These are phyloP conservation scores for Hyppa rectilinea DNA, from an alignment of 2,888 invertebrate species.

Conservation along the genomic window DNA sequence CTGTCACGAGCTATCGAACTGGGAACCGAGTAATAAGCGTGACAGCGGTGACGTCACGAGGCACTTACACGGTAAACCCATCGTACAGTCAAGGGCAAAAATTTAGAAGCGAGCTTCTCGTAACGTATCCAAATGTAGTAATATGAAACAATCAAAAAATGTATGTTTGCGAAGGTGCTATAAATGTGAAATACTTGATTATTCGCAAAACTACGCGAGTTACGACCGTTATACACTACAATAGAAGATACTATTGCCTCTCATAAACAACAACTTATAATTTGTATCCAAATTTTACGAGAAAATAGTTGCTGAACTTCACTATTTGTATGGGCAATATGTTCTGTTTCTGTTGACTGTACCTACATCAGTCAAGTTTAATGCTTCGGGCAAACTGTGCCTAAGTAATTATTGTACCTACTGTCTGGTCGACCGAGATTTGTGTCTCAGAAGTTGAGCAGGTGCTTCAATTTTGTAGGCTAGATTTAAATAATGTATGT, in stretches of 20 bases:
- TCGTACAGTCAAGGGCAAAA: background rate
- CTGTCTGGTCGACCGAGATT: slow-evolving; percentile 4
- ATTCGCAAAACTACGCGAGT: too few species aligned
- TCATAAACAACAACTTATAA: background rate
- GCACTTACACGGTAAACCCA: background rate
- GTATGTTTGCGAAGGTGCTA: background rate
- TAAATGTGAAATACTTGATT: too few species aligned
- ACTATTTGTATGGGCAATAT: background rate
- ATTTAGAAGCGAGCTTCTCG: background rate
- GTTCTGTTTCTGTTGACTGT: background rate
- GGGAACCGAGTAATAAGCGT: slow-evolving; percentile 18
- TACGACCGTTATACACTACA: too few species aligned
- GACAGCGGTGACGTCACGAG: slow-evolving; percentile 39
- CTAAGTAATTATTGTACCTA: slow-evolving; percentile 41
- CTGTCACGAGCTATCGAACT: slow-evolving; percentile 21
- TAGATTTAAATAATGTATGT: background rate
- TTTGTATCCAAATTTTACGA: background rate
- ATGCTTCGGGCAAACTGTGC: slow-evolving; percentile 1
- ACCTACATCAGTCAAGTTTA: slow-evolving; percentile 24
- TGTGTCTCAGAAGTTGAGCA: slow-evolving; percentile 4
- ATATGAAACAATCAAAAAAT: background rate
- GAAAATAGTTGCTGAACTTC: background rate
- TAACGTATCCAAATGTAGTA: background rate
- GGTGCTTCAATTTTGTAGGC: background rate
- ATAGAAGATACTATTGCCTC: too few species aligned